Evolutionary conservation across 1,140 invertebrate species (phyloP).

Genomic region (Pogonognathellus flavescens): DNA sequence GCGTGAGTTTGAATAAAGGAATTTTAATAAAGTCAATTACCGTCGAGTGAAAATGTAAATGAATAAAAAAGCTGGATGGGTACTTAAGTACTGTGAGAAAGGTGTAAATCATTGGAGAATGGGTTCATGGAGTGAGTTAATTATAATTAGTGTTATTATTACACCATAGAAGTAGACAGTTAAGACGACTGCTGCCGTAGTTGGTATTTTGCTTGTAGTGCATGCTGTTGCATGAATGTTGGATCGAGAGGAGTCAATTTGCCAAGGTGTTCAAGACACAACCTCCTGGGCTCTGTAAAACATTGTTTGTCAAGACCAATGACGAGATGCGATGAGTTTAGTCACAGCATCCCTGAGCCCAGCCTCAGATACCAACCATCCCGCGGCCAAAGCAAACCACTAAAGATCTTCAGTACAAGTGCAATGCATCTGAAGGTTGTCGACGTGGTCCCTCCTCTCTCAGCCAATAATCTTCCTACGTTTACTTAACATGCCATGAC

Average conservation of each 20-base stretch:
- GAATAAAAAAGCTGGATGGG: too few relatives aligned
- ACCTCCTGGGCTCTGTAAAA: constrained; percentile 23
- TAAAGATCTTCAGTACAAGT: constrained; percentile 38
- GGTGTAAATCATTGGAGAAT: too few relatives aligned
- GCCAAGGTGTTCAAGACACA: constrained; percentile 56
- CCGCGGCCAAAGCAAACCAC: constrained; percentile 38
- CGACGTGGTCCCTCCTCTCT: constrained; percentile 31
- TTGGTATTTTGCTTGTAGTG: too few relatives aligned
- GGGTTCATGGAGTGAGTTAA: too few relatives aligned
- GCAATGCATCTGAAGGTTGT: constrained; percentile 29
- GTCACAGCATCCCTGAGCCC: constrained; percentile 50
- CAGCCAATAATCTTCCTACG: constrained; percentile 40
- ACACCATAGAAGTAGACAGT: too few relatives aligned
- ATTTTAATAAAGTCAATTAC: too few relatives aligned
- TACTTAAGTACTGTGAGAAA: too few relatives aligned
- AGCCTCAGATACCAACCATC: constrained; percentile 38
- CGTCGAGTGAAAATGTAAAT: too few relatives aligned
- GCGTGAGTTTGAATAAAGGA: too few relatives aligned
- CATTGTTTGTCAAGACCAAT: constrained; percentile 57
- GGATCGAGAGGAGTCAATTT: constrained; percentile 52
- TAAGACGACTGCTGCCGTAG: too few relatives aligned
- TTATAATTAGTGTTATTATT: too few relatives aligned
- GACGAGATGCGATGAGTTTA: constrained; percentile 48
- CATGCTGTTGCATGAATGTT: neutral
- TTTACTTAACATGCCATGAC: constrained; percentile 31